Conservation (phyloP, 2,113 vertebrate genomes). For the Lepus americanus region DNA sequence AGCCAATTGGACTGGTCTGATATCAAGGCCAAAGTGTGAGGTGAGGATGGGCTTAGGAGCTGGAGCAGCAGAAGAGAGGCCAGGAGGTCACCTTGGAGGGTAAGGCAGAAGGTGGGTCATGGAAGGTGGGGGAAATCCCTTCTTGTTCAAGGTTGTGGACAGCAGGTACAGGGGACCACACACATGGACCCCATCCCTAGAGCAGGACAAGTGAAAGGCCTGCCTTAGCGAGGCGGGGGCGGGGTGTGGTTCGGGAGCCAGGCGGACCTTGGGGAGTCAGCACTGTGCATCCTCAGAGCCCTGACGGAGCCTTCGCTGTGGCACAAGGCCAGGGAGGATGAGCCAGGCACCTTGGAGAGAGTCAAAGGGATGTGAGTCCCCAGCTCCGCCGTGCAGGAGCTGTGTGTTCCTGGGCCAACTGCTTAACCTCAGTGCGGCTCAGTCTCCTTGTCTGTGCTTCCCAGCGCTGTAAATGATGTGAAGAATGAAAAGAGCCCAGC, state of each 20-base stretch:
- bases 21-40: background rate
- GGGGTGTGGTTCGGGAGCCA: background rate
- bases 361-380: background rate
- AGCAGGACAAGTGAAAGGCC: background rate
- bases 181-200: background rate
- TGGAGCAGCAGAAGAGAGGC: background rate
- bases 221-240: no score
- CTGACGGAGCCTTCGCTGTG: background rate
- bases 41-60: background rate
- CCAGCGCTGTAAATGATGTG: background rate
- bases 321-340: background rate
- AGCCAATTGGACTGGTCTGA: background rate
- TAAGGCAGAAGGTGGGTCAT: background rate
- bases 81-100: background rate
- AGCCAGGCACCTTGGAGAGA: background rate
- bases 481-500: background rate
- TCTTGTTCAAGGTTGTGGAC: background rate
- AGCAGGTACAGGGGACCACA: background rate
- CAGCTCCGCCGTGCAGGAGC: background rate
- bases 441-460: background rate
- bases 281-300: accelerated
- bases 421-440: background rate
- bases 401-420: background rate
- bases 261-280: background rate
- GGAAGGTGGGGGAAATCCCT: background rate